phyloP scores from a whole-genome alignment of 2,797 vertebrate genomes.

The Emys orbicularis region DNA sequence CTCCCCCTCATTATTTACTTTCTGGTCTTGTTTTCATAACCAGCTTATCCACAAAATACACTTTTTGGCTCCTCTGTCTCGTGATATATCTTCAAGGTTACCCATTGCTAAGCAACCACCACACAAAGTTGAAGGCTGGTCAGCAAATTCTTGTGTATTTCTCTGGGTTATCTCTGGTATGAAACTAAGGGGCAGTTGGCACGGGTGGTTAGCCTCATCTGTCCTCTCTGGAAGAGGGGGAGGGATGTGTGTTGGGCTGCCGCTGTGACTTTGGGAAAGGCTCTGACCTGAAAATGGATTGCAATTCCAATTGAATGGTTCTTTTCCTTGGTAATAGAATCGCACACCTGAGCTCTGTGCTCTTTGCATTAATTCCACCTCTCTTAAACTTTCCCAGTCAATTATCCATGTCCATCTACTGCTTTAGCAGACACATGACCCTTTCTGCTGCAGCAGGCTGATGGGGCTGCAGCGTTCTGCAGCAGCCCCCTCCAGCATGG shows the following conservation, averaged over 20 bases:
- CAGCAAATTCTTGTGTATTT: conserved; percentile 64
- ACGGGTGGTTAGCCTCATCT: conserved; percentile 34
- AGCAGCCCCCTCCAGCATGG: conserved; percentile 42
- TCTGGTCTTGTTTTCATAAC: conserved; percentile 68
- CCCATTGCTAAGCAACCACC: conserved; percentile 73
- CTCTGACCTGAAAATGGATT: conserved; percentile 73
- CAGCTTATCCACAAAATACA: conserved; percentile 62
- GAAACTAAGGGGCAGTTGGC: conserved; percentile 44
- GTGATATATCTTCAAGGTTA: conserved; percentile 72
- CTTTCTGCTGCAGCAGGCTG: conserved; percentile 39
- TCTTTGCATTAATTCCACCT: conserved; percentile 68
- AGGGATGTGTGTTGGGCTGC: conserved; percentile 12
- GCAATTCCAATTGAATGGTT: conserved; percentile 54
- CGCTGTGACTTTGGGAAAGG: conserved; percentile 61
- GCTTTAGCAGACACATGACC: conserved; percentile 49
- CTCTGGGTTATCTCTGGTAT: conserved; percentile 61
- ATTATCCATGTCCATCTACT: conserved; percentile 62
- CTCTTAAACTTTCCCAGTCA: conserved; percentile 60
- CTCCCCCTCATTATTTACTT: conserved; percentile 32
- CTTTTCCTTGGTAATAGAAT: conserved; percentile 56
- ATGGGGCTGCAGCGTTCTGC: conserved; percentile 48
- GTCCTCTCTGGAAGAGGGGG: conserved; percentile 8
- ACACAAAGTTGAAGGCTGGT: conserved; percentile 65
- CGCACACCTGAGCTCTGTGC: conserved; percentile 43
- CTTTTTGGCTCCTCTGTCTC: conserved; percentile 64